Conservation (phyloP, 2,113 vertebrate genomes). For the Heliornis fulica region DNA sequence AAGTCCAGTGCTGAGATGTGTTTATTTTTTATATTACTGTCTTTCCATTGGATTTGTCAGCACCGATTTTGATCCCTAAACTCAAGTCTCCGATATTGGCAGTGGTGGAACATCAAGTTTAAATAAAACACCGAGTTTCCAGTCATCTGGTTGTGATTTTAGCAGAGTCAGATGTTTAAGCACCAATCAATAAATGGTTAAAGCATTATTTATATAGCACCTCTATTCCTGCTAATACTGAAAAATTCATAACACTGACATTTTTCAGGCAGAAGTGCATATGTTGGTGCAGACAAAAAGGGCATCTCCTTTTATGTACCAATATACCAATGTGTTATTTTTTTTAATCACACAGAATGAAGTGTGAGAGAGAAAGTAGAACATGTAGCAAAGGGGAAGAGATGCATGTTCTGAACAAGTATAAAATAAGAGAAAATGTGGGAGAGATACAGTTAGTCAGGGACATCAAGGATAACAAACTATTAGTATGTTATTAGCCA, state of each 20-base stretch:
- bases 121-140: background rate
- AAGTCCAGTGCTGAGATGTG: background rate
- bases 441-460: background rate
- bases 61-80: background rate
- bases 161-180: constrained; percentile 5
- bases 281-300: background rate
- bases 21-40: background rate
- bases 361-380: background rate
- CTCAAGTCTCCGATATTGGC: background rate
- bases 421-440: background rate
- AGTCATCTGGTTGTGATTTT: background rate
- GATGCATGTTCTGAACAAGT: background rate
- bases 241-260: constrained; percentile 24
- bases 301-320: background rate
- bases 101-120: background rate
- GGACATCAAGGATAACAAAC: background rate
- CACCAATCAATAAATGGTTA: constrained; percentile 40
- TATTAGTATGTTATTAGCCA: background rate
- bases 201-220: constrained; percentile 21
- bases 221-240: constrained; percentile 22
- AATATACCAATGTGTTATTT: background rate
- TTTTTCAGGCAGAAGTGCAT: background rate
- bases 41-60: background rate
- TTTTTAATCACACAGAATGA: background rate
- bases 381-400: background rate